These are phyloP conservation scores for Cartodere bifasciata DNA, from an alignment of 2,888 invertebrate species.

Conservation along the genomic window DNA sequence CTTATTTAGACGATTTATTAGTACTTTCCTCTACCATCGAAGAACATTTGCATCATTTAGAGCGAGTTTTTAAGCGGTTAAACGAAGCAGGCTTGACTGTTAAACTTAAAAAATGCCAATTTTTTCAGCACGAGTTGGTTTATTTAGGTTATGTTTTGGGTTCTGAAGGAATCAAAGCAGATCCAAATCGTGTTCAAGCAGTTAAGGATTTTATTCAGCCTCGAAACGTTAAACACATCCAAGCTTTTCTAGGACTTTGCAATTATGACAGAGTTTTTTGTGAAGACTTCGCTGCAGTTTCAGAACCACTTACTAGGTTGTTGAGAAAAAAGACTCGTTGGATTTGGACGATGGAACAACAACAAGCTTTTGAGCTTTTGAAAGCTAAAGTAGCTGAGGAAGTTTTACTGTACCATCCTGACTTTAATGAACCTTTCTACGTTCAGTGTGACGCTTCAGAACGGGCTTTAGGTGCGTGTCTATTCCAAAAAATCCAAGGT, in stretches of 20 bases:
- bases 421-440: constrained; percentile 2
- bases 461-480: constrained; percentile 4
- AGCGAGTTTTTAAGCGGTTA: too few species aligned
- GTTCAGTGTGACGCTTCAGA: constrained; percentile 7
- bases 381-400: constrained; percentile 5
- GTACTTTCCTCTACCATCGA: too few species aligned
- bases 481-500: constrained; percentile 6
- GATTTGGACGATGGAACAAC: constrained; percentile 5
- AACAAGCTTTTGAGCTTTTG: constrained; percentile 4
- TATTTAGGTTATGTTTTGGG: too few species aligned
- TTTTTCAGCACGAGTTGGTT: too few species aligned
- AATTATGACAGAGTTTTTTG: constrained; percentile 11
- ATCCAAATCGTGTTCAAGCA: constrained; percentile 13
- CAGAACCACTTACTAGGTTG: constrained; percentile 1
- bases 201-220: constrained; percentile 14
- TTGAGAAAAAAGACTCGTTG: constrained; percentile 3
- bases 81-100: too few species aligned
- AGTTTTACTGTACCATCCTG: constrained; percentile 5
- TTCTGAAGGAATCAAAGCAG: too few species aligned
- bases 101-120: too few species aligned
- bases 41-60: too few species aligned
- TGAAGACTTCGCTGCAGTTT: not conserved
- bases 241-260: constrained; percentile 13
- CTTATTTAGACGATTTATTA: too few species aligned
- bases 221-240: constrained; percentile 11